Conservation (phyloP, 2,113 vertebrate species). For the Motacilla tschutschensis region DNA sequence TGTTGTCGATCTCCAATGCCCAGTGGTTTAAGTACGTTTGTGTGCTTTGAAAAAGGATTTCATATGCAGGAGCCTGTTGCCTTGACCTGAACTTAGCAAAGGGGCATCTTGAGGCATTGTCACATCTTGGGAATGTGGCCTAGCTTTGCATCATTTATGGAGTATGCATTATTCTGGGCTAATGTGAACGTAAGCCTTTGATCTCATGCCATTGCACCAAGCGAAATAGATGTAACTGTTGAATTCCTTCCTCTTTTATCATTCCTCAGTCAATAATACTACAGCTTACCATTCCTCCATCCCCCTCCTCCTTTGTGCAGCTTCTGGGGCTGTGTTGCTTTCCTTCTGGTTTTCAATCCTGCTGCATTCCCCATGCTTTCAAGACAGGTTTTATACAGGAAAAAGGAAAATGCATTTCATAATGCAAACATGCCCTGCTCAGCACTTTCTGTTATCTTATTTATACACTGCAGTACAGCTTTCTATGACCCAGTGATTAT, state of each 20-base stretch:
- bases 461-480: slow-evolving; percentile 74
- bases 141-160: slow-evolving; percentile 71
- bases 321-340: slow-evolving; percentile 66
- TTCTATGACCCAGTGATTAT: slow-evolving; percentile 79
- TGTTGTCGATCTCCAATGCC: neutral
- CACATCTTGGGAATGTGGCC: slow-evolving; percentile 64
- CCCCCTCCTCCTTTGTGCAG: slow-evolving; percentile 68
- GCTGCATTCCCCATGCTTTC: slow-evolving; percentile 61
- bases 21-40: neutral
- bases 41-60: slow-evolving; percentile 27
- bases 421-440: slow-evolving; percentile 76
- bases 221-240: slow-evolving; percentile 67
- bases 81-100: slow-evolving; percentile 65
- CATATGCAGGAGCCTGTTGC: slow-evolving; percentile 37
- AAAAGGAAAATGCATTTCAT: slow-evolving; percentile 75
- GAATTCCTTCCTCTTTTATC: slow-evolving; percentile 66
- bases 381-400: slow-evolving; percentile 71
- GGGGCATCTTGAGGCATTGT: slow-evolving; percentile 63
- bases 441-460: slow-evolving; percentile 82
- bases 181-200: slow-evolving; percentile 68
- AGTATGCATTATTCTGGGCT: slow-evolving; percentile 68
- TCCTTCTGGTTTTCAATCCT: slow-evolving; percentile 69
- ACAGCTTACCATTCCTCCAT: slow-evolving; percentile 67
- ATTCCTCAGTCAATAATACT: slow-evolving; percentile 73
- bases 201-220: slow-evolving; percentile 67